Evolutionary conservation across 2,888 invertebrate genomes (phyloP).

Genomic region (Teleiodes luculella): DNA sequence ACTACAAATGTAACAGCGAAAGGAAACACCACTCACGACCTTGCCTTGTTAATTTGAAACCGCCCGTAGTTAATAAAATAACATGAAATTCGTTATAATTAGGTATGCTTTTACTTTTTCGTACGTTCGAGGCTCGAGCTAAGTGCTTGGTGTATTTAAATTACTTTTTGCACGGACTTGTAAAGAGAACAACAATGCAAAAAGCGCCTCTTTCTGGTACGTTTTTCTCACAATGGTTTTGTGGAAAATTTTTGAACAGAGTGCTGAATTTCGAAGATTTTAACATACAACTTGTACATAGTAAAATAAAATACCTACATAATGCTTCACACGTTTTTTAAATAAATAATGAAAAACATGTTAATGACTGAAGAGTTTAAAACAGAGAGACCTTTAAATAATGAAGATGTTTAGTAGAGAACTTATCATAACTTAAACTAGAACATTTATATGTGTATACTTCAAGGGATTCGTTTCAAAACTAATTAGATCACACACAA

Average conservation of each 20-base stretch:
- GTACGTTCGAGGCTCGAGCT: neutral
- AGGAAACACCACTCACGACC: slow-evolving; percentile 5
- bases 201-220: no score
- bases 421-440: neutral
- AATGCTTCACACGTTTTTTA: no score
- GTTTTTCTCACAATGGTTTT: no score
- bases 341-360: no score
- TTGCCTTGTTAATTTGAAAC: neutral
- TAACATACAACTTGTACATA: neutral
- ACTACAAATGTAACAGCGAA: slow-evolving; percentile 1
- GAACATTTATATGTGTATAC: neutral
- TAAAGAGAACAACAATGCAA: neutral
- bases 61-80: neutral
- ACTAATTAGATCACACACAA: neutral
- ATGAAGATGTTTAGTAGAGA: no score
- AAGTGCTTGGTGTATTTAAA: neutral
- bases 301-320: neutral
- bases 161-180: neutral
- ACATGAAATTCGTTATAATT: neutral
- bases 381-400: no score
- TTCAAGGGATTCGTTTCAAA: neutral
- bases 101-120: neutral
- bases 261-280: neutral
- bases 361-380: no score
- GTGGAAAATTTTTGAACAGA: no score